Conservation (phyloP, 1,140 invertebrate genomes). For the Tetramorium alpestre region DNA sequence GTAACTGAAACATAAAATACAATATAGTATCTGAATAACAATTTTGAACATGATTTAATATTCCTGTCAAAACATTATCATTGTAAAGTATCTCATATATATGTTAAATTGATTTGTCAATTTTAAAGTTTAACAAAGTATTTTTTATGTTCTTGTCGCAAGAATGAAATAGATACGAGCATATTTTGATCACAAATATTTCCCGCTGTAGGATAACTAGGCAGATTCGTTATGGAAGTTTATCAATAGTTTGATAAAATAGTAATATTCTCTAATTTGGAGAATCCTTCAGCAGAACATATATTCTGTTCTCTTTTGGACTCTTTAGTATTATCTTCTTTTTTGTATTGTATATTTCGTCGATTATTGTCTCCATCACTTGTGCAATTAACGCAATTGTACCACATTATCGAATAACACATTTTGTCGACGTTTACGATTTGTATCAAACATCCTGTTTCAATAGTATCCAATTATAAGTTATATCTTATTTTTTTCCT, state of each 20-base stretch:
- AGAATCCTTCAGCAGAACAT: constrained; percentile 71
- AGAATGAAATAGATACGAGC: background rate
- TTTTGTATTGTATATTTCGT: constrained; percentile 5
- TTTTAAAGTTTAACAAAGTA: background rate
- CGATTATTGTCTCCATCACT: constrained; percentile 70
- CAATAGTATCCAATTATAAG: constrained; percentile 14
- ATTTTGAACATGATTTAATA: background rate
- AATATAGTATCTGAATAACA: background rate
- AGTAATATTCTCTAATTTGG: constrained; percentile 75
- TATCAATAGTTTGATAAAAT: constrained; percentile 76
- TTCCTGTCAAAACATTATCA: no score
- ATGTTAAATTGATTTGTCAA: background rate
- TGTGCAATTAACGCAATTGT: constrained; percentile 55
- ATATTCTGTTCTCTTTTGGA: constrained; percentile 75
- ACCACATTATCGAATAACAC: constrained; percentile 40
- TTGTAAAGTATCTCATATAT: no score
- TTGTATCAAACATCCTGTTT: constrained; percentile 20
- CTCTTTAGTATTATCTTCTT: constrained; percentile 63
- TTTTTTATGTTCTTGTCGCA: background rate
- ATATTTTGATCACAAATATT: background rate
- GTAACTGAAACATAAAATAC: background rate
- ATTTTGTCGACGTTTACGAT: constrained; percentile 32
- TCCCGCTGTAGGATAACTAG: constrained; percentile 55
- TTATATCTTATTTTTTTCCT: constrained; percentile 47
- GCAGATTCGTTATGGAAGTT: constrained; percentile 75